phyloP scores from a whole-genome alignment of 2,888 invertebrate species.

The Microchrysa polita region DNA sequence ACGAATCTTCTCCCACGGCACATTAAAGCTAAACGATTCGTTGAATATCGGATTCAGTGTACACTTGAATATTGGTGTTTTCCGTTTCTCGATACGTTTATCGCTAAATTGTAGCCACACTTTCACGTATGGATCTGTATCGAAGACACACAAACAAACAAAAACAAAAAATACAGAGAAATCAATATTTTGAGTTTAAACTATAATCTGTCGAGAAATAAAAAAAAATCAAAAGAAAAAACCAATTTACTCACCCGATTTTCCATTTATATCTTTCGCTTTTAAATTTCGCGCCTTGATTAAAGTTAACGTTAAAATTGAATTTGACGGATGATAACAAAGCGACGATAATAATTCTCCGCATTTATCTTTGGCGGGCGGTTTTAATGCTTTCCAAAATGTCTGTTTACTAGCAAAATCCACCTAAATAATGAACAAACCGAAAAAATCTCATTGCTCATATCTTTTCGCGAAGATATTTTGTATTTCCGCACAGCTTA shows the following conservation, averaged over 20 bases:
- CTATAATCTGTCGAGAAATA: no score
- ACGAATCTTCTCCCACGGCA: conserved; percentile 96
- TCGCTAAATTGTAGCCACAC: conserved; percentile 96
- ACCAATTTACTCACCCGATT: conserved; percentile 86
- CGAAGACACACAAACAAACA: no score
- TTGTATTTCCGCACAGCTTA: no score
- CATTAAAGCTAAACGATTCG: conserved; percentile 94
- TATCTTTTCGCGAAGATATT: no score
- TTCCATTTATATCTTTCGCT: conserved; percentile 96
- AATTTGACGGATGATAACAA: conserved; percentile 96
- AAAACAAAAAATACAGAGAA: not conserved
- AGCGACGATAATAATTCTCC: conserved; percentile 91
- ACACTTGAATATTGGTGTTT: conserved; percentile 93
- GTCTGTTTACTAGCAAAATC: conserved; percentile 91
- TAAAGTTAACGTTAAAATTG: conserved; percentile 87
- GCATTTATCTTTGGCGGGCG: conserved; percentile 92
- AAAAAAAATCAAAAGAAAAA: no score
- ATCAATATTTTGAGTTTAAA: no score
- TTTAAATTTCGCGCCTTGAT: conserved; percentile 94
- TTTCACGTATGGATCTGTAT: conserved; percentile 95
- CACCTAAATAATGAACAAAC: no score
- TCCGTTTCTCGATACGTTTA: conserved; percentile 93
- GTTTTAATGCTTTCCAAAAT: conserved; percentile 94
- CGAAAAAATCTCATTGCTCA: no score
- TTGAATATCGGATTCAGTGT: conserved; percentile 96